These are phyloP conservation scores for Apaloderma vittatum DNA, from an alignment of 2,113 vertebrate genomes.

Conservation along the genomic window DNA sequence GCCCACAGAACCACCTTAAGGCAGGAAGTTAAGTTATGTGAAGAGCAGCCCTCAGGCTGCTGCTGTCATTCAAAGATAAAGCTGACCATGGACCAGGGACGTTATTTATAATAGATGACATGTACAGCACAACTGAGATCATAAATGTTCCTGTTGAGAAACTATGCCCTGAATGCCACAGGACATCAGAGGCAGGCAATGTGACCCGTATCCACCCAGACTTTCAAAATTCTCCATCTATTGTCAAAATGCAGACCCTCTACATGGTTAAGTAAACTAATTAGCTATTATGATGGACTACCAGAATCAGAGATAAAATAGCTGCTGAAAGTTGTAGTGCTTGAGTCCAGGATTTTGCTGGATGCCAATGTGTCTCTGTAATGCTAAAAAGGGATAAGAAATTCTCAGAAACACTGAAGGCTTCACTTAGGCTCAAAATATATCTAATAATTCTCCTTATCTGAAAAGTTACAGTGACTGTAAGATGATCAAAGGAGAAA, in stretches of 20 bases:
- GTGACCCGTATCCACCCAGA: accelerated
- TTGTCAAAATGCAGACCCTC: background rate
- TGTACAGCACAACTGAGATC: background rate
- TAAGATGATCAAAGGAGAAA: background rate
- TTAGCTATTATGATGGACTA: background rate
- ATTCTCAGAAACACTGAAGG: background rate
- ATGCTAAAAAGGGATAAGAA: background rate
- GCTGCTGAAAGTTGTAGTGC: background rate
- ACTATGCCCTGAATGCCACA: background rate
- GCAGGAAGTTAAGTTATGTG: background rate
- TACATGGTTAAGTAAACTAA: background rate
- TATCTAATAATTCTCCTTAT: background rate
- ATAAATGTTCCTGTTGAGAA: background rate
- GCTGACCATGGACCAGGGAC: background rate
- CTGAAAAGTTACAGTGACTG: background rate
- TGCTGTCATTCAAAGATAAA: background rate
- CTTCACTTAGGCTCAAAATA: background rate
- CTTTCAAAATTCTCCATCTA: background rate
- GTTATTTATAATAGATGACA: background rate
- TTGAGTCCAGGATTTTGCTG: background rate
- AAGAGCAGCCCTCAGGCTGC: background rate
- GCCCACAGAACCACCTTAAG: background rate
- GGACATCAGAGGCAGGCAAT: background rate
- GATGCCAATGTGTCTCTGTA: background rate
- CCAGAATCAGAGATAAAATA: background rate